Conservation (phyloP, 2,113 vertebrate species). For the Cyanocitta stelleri region DNA sequence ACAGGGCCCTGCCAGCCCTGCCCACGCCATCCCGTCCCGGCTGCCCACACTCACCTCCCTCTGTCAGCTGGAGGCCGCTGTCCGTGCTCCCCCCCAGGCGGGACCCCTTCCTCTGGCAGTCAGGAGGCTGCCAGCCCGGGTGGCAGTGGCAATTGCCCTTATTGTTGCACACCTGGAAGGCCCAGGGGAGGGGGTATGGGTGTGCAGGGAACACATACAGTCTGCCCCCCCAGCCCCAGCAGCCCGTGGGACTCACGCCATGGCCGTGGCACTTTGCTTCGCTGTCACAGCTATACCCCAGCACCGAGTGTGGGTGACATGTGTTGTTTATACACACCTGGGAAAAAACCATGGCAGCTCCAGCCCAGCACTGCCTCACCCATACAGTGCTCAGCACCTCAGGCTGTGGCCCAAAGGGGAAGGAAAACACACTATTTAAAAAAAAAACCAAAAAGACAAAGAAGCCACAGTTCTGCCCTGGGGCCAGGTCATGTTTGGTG, state of each 20-base stretch:
- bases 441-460: too few relatives aligned
- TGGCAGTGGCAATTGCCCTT: conserved; percentile 2
- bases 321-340: conserved; percentile 44
- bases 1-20: background rate
- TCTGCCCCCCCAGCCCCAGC: background rate
- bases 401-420: background rate
- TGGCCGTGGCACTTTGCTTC: background rate
- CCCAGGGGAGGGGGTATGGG: background rate
- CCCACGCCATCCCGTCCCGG: accelerated
- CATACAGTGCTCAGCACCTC: accelerated
- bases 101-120: background rate
- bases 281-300: background rate
- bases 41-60: background rate
- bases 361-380: background rate
- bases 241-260: background rate
- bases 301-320: background rate
- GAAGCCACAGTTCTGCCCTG: background rate
- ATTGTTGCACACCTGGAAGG: conserved; percentile 45
- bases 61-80: background rate
- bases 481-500: background rate
- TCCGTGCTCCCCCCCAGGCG: accelerated
- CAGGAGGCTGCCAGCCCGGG: conserved; percentile 38
- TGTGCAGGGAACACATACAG: accelerated
- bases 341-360: background rate
- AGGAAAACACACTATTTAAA: background rate